phyloP scores from a whole-genome alignment of 2,797 vertebrate genomes.

The Bradypus variegatus region DNA sequence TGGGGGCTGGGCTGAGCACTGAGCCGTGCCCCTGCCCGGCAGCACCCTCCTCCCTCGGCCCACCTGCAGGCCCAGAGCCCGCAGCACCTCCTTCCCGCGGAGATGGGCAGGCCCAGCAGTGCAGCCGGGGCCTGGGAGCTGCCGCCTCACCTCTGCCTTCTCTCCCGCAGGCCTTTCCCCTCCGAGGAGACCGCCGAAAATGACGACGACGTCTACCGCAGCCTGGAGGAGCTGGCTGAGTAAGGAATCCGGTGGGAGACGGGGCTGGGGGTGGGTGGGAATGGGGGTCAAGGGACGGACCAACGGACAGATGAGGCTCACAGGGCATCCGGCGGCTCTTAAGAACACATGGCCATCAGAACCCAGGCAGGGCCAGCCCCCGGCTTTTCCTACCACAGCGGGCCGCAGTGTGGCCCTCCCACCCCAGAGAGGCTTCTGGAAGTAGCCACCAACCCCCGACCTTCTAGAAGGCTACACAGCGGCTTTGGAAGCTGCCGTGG shows the following conservation, averaged over 20 bases:
- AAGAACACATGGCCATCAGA: background rate
- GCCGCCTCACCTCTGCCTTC: background rate
- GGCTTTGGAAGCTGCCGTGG: background rate
- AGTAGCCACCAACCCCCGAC: accelerated
- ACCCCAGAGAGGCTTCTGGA: accelerated
- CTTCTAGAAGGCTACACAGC: accelerated
- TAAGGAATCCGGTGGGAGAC: constrained; percentile 72
- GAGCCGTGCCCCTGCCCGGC: too few relatives aligned
- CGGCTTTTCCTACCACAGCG: background rate
- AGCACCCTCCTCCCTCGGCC: too few relatives aligned
- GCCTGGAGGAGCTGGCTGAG: constrained; percentile 98
- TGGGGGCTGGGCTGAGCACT: too few relatives aligned
- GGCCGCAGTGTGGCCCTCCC: background rate
- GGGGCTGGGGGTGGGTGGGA: accelerated
- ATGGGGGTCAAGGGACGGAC: accelerated
- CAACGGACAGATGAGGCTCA: too few relatives aligned
- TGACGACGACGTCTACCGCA: constrained; percentile 95
- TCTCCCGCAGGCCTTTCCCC: constrained; percentile 85
- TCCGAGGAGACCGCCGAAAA: constrained; percentile 94
- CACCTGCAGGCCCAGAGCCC: too few relatives aligned
- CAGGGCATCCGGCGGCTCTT: background rate
- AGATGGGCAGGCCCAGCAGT: too few relatives aligned
- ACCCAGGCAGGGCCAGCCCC: accelerated
- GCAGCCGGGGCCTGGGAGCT: accelerated
- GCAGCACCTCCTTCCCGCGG: too few relatives aligned